These are phyloP conservation scores for Melanotus villosus DNA, from an alignment of 2,888 invertebrate species.

Conservation along the genomic window DNA sequence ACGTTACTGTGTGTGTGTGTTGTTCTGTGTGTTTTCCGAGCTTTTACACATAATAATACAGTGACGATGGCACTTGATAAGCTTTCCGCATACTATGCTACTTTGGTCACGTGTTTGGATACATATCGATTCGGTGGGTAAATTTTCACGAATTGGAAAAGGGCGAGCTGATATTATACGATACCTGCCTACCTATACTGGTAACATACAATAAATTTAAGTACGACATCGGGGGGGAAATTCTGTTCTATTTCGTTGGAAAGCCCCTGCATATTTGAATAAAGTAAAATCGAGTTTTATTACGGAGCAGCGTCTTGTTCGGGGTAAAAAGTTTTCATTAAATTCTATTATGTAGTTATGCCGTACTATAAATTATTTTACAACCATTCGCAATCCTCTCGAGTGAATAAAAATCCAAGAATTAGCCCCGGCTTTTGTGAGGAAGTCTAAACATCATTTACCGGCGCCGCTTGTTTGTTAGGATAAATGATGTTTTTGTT, in stretches of 20 bases:
- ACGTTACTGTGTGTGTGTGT: constrained; percentile 27
- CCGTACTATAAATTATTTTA: constrained; percentile 9
- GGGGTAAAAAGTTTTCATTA: constrained; percentile 6
- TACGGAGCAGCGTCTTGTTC: neutral
- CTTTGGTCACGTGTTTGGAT: neutral
- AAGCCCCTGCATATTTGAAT: neutral
- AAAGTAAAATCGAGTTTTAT: neutral
- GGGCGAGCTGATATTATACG: no score
- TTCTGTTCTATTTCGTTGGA: no score
- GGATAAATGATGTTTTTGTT: constrained; percentile 49
- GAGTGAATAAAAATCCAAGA: constrained; percentile 14
- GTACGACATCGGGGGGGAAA: no score
- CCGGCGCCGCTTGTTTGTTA: constrained; percentile 30
- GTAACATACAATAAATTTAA: no score
- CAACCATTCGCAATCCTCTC: neutral
- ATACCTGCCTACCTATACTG: no score
- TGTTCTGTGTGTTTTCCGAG: constrained; percentile 13
- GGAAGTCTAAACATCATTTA: constrained; percentile 20
- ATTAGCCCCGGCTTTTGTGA: constrained; percentile 9
- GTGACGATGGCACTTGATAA: constrained; percentile 5
- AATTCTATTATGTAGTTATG: constrained; percentile 8
- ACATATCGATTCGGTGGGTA: neutral
- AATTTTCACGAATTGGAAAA: no score
- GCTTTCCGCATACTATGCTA: neutral
- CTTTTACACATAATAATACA: constrained; percentile 36